Conservation (phyloP, 2,888 invertebrate genomes). For the Megamerina dolium region DNA sequence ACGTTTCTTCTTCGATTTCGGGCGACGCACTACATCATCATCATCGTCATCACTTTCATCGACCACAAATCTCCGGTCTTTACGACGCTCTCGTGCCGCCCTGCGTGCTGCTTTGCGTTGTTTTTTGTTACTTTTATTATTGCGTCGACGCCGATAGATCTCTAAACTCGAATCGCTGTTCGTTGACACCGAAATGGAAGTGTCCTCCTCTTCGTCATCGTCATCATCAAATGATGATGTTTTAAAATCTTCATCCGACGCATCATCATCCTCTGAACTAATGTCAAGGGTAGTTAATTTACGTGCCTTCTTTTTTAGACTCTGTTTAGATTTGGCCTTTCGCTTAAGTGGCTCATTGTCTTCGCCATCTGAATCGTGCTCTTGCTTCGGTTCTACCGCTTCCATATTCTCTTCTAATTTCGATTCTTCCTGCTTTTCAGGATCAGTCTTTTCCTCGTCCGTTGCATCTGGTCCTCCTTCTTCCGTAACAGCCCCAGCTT, state of each 20-base stretch:
- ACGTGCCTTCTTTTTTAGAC: slow-evolving; percentile 59
- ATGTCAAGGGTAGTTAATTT: slow-evolving; percentile 75
- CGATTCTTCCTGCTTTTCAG: too few relatives aligned
- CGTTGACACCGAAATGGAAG: slow-evolving; percentile 55
- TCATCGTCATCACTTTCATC: slow-evolving; percentile 55
- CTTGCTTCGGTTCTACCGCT: slow-evolving; percentile 13
- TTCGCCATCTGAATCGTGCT: slow-evolving; percentile 27
- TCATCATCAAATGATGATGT: slow-evolving; percentile 56
- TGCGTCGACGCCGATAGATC: slow-evolving; percentile 49
- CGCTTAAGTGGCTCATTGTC: slow-evolving; percentile 37
- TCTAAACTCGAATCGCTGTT: slow-evolving; percentile 55
- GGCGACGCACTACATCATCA: slow-evolving; percentile 45
- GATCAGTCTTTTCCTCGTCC: slow-evolving; percentile 23
- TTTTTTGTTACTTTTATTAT: slow-evolving; percentile 51
- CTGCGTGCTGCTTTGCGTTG: slow-evolving; percentile 51
- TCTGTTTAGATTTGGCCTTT: slow-evolving; percentile 33
- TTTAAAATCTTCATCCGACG: slow-evolving; percentile 87
- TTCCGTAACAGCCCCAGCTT: slow-evolving; percentile 33
- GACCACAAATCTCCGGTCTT: slow-evolving; percentile 48
- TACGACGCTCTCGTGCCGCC: slow-evolving; percentile 47
- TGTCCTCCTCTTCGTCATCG: slow-evolving; percentile 44
- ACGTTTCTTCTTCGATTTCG: slow-evolving; percentile 53
- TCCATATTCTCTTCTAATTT: slow-evolving; percentile 20
- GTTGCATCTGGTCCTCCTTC: slow-evolving; percentile 28
- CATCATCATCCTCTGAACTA: slow-evolving; percentile 71